Base-by-base conservation (phyloP, 2,113 vertebrate species). In the Sardina pilchardus region DNA sequence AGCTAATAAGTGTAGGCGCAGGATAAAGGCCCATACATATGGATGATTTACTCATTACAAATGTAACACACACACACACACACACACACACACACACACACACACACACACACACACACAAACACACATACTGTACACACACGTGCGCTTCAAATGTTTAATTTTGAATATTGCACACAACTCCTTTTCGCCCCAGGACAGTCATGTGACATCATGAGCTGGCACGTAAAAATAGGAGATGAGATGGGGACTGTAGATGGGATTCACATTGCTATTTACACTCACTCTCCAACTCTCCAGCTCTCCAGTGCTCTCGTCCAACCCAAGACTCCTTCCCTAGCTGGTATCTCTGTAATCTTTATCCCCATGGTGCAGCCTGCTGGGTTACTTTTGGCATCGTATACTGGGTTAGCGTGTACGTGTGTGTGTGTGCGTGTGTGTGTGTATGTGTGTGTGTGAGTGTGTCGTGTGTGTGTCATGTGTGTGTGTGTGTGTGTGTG, bases 1-100 rank as follows among this genome's bases (percentile, higher is more conserved):
- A 82, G 82, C 84, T 47, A 81, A 85, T 82, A 85, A 63, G 56
- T 9, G 1, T 4, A 63, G 21, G 24, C n/a, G 56, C 24, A n/a
- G 56, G n/a, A 63, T 14, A 63, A 63, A 63, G 56, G 6, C 24
- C 56, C 9, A 63, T 63, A 26, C 56, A 63, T 63, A 63, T 63
- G 24, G 56, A 63, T 56, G 50, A 56, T 63, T 63, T 63, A 24
- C 56, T 1, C 24, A n/a, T n/a, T 63, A 63, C 56, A 59, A 59
- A 59, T 59, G 3, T 59, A 24, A n/a, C 59, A 26, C 9, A 67
- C n/a, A 67, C n/a, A 67, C 5, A 67, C n/a, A 26, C 2, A 67
- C 24, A 67, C n/a, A 71, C 63, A 30, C 9, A 71, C 7, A 42
- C 59, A 63, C 19, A 63, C 56, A 59, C 14, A 26, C 9, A 67